These are phyloP conservation scores for Seira musarum DNA, from an alignment of 2,888 invertebrate genomes.

Conservation along the genomic window DNA sequence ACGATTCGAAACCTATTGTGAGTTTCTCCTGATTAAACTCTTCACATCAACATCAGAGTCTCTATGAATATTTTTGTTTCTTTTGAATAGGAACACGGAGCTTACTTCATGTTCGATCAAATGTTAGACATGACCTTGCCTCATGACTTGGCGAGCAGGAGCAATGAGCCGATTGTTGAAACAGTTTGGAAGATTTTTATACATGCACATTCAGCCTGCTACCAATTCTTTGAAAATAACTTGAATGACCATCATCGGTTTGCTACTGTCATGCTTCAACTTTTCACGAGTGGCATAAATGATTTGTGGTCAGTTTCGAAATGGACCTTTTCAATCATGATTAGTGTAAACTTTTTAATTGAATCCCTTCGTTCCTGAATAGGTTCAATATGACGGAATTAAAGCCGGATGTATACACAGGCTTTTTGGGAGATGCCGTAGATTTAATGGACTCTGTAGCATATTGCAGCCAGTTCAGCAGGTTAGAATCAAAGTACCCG, in stretches of 20 bases:
- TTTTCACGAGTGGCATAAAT: slow-evolving; percentile 62
- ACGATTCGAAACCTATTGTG: slow-evolving; percentile 33
- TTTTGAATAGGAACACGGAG: slow-evolving; percentile 33
- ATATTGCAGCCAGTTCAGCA: slow-evolving; percentile 53
- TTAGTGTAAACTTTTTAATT: background rate
- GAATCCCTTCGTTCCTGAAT: background rate
- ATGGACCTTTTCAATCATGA: background rate
- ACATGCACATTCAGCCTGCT: slow-evolving; percentile 64
- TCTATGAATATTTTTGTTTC: background rate
- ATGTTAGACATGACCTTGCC: slow-evolving; percentile 13
- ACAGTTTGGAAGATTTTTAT: slow-evolving; percentile 65
- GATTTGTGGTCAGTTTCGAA: slow-evolving; percentile 65
- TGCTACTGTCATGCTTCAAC: slow-evolving; percentile 55
- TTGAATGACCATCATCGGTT: slow-evolving; percentile 66
- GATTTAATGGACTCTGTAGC: slow-evolving; percentile 59
- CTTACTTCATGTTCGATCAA: slow-evolving; percentile 36
- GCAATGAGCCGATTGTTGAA: slow-evolving; percentile 64
- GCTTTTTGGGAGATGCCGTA: slow-evolving; percentile 60
- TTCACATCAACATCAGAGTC: background rate
- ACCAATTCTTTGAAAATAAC: slow-evolving; percentile 42
- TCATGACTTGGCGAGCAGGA: slow-evolving; percentile 20
- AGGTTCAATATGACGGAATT: slow-evolving; percentile 56
- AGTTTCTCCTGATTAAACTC: background rate
- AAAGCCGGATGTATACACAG: slow-evolving; percentile 53
- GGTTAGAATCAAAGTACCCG: slow-evolving; percentile 50